Conservation (phyloP, 2,797 vertebrate genomes). For the Thripadectes ignobilis region DNA sequence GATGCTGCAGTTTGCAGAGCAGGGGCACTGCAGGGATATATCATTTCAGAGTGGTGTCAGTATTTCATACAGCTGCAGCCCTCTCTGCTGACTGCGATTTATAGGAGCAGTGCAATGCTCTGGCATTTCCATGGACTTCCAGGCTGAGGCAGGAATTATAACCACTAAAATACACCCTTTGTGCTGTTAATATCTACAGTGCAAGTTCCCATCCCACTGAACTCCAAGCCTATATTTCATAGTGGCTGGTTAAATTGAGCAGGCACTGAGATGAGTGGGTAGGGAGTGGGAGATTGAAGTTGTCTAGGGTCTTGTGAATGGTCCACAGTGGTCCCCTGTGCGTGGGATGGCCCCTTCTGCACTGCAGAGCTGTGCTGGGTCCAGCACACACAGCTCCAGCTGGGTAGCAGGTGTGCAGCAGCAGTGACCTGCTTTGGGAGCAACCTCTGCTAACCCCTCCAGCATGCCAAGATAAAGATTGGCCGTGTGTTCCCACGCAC, state of each 20-base stretch:
- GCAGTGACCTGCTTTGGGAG: conserved; percentile 21
- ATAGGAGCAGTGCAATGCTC: not conserved
- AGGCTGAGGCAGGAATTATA: not conserved
- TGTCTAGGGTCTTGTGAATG: not conserved
- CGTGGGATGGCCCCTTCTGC: not conserved
- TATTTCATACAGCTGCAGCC: not conserved
- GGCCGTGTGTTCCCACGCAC: not conserved
- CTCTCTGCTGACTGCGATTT: not conserved
- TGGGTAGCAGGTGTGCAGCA: conserved; percentile 36
- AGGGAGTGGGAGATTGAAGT: not conserved
- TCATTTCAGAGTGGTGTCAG: not conserved
- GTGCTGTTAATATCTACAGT: not conserved
- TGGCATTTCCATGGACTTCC: not conserved
- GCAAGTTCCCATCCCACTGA: not conserved
- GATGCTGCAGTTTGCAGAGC: not conserved
- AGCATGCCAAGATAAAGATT: conserved; percentile 6
- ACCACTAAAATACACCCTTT: not conserved
- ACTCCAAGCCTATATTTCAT: not conserved
- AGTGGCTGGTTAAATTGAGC: not conserved
- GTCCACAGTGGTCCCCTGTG: not conserved
- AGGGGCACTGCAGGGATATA: not conserved
- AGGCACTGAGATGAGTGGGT: not conserved
- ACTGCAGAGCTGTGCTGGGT: not conserved
- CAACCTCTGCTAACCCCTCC: not conserved
- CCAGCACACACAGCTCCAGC: not conserved